Conservation (phyloP, 2,113 vertebrate species). For the Chamaetylas fuelleborni region DNA sequence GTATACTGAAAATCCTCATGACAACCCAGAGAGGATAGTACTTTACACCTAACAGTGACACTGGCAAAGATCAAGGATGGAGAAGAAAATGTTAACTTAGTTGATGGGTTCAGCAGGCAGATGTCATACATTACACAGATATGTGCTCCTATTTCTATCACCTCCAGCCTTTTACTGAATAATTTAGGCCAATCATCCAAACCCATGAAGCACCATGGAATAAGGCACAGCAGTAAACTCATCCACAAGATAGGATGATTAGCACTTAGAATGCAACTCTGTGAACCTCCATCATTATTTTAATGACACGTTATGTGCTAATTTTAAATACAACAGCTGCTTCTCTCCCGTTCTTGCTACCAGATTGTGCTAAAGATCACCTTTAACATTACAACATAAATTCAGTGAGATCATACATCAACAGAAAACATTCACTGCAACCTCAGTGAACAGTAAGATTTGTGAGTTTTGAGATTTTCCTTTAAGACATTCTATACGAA, state of each 20-base stretch:
- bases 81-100: conserved; percentile 39
- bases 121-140: not conserved
- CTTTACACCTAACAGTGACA: not conserved
- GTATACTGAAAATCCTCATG: not conserved
- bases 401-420: conserved; percentile 20
- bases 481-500: not conserved
- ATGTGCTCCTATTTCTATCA: not conserved
- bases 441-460: not conserved
- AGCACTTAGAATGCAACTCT: conserved; percentile 1
- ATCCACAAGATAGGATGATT: not conserved
- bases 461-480: not conserved
- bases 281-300: conserved; percentile 22
- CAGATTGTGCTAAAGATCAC: conserved; percentile 42
- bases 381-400: conserved; percentile 33
- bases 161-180: not conserved
- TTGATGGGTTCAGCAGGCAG: conserved; percentile 29
- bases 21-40: not conserved
- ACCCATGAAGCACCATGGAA: not conserved
- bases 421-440: not conserved
- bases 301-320: conserved; percentile 13
- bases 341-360: conserved; percentile 36
- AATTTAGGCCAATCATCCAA: not conserved
- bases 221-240: conserved; percentile 26
- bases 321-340: conserved; percentile 46
- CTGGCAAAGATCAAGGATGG: not conserved